Evolutionary conservation across 2,888 invertebrate species (phyloP), one percentile per base, ranked within the genome.

Genomic region (Eupithecia pulchellata): DNA sequence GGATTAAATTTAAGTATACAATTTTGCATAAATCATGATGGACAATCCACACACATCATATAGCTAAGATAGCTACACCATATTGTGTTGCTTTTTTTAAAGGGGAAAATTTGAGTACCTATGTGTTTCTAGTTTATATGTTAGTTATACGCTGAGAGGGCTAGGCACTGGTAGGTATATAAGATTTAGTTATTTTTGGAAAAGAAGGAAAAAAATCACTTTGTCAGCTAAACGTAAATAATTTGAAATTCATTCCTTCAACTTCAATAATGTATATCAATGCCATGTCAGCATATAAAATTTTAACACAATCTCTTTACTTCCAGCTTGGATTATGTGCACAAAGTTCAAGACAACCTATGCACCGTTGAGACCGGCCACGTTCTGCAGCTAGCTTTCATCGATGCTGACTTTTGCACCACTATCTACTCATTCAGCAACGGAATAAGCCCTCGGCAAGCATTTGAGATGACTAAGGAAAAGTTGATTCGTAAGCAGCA

Each of bases 401-500:
- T 93, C 0, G 94, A 94, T 71, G 89, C 89, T 6, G 94, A 94
- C 75, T 90, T 89, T 20, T 91, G 94, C 0, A 91, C 89, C 6
- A 93, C 93, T 0, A 88, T 94, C 61, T 94, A 94, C 75, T 87
- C 91, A 0, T 93, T 94, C 74, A 92, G 91, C 0, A 91, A 89
- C 78, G 91, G 89, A 2, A 80, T 94, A 14, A 84, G 88, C 0
- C 81, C 86, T 11, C 81, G 89, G 0, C 86, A 85, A n/a, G 76
- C 88, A 0, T 75, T 86, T 0, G 91, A 91, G 17, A 84, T 81
- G 52, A 73, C 86, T 1, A 73, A 69, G 58, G 32, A 60, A 25
- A 66, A 62, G 4, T 14, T 65, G 8, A 36, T 58, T 4, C 25
- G 62, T 2, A 39, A 89, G 69, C 91, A 92, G 61, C 80, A 89